Evolutionary conservation across 2,113 vertebrate species (phyloP), one percentile per base, ranked within the genome.

Genomic region (Capra hircus): DNA sequence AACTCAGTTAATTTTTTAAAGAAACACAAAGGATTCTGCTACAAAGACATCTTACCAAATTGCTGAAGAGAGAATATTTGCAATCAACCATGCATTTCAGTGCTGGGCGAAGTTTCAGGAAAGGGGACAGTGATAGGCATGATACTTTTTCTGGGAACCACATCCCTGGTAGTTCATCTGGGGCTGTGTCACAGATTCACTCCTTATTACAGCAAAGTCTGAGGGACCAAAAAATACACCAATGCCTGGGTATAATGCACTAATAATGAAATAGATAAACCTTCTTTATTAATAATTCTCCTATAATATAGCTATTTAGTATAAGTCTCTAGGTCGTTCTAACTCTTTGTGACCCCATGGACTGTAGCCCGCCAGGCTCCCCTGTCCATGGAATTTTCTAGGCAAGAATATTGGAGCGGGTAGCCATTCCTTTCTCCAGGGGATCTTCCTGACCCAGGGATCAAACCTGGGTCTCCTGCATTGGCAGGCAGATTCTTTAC

Each of bases 251-350:
- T 64, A 78, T 55, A 96, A 96, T 5, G 33, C 21, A 55, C 9
- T 19, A 59, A 64, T 74, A 92, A 96, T 93, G 94, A 84, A 95
- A 74, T 33, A 78, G 90, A 93, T 77, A 88, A 96, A 90, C 64
- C 88, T 71, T 96, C 11, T 94, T 88, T 60, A 96, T 82, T 92
- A 57, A 53, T 14, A 74, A 13, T 64, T 86, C 53, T 95, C n/a
- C 59, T 85, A 52, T 43, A 88, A 92, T 62, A 19, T 3, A 92
- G 81, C 40, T 40, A 12, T 13, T 71, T 23, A 71, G 10, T 40
- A 10, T 71, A 23, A 23, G 10, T 23, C n/a, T 71, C n/a, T 40
- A 0, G 0, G 4, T 71, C n/a, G 0, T 71, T 71, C 67, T 71
- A 40, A 71, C 67, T 71, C 67, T 71, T 40, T 40, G n/a, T 71